Evolutionary conservation across 2,888 invertebrate species (phyloP), one percentile per base, ranked within the genome.

Genomic region (Pammene aurita): DNA sequence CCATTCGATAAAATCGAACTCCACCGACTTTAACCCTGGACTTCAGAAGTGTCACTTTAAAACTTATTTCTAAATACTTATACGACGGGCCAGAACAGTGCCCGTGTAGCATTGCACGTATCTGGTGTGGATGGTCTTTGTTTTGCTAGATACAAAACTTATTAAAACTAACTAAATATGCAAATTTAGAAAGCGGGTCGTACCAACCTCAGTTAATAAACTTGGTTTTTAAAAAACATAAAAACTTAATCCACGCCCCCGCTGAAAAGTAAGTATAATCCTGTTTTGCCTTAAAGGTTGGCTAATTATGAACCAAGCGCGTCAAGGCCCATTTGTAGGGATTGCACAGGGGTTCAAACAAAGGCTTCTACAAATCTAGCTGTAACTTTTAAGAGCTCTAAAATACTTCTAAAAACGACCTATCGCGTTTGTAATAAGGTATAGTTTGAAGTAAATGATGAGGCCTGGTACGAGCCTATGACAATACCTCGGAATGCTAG

Each of bases 311-410:
- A 65, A 60, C 58, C 65, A 48, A 50, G 60, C 58, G 65, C 58
- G 64, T 69, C 69, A 69, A 65, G 64, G 48, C 69, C 65, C 63
- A 68, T 68, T 68, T 68, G 57, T 63, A 52, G 46, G 52, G n/a
- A n/a, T n/a, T n/a, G n/a, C n/a, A n/a, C n/a, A n/a, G n/a, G n/a
- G 34, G 26, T 35, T 52, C 44, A 57, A 68, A 68, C 68, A 68
- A 68, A 55, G 67, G 38, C 52, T 50, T 34, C 68, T 13, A 64
- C 62, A 52, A 62, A 62, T 26, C 13, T 18, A n/a, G 18, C 18
- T 6, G 50, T 62, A 26, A n/a, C 18, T 52, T 26, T 10, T n/a
- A 9, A 38, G 26, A 52, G 2, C 35, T 62, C 52, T 10, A 5
- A 0, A 14, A 0, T 52, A 9, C 10, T 41, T 18, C 18, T 1